Conservation (phyloP, 1,140 invertebrate species). For the Drosophila melanogaster region Release_6_plus_ISO1_MT NT_037436.4:15226001-15226500, state of each 20-base stretch:
- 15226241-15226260: slow-evolving; percentile 56
- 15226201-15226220: slow-evolving; percentile 42
- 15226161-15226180: slow-evolving; percentile 67
- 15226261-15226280: slow-evolving; percentile 14
- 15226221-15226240: slow-evolving; percentile 56
- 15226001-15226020: slow-evolving; percentile 23
- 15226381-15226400: neutral
- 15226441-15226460: neutral
- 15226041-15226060: slow-evolving; percentile 28
- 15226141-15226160: slow-evolving; percentile 24
- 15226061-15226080: slow-evolving; percentile 80
- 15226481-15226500: neutral
- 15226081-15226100: slow-evolving; percentile 81
- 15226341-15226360: neutral
- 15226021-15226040: slow-evolving; percentile 70
- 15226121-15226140: slow-evolving; percentile 36
- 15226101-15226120: slow-evolving; percentile 63
- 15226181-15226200: slow-evolving; percentile 52
- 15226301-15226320: slow-evolving; percentile 33
- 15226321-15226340: slow-evolving; percentile 30
- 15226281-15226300: slow-evolving; percentile 39
- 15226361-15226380: neutral
- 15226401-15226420: neutral
- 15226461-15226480: neutral
- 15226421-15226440: neutral